Percentiles rank a stretch among this genome's conserved stretches.
Evolutionary conservation across 2,113 vertebrate genomes (phyloP).

Genomic region (Pollimyrus isidori): DNA sequence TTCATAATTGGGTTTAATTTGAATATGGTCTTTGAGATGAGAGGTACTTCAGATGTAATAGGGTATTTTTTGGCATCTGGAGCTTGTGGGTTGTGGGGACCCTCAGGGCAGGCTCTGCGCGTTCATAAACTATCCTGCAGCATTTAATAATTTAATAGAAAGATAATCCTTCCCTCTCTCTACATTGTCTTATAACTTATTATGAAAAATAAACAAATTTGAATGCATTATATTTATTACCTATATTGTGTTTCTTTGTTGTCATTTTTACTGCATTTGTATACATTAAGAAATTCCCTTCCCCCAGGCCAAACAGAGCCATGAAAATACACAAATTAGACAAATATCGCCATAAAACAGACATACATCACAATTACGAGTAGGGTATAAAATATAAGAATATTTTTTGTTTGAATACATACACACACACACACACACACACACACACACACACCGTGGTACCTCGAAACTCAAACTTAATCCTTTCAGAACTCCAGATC

Average conservation of each 20-base stretch:
- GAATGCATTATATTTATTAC: not conserved
- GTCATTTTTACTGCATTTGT: not conserved
- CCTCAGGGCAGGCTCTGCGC: conserved; percentile 15
- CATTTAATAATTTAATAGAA: not conserved
- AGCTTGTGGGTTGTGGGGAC: conserved; percentile 33
- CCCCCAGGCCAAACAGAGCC: not conserved
- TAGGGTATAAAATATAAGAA: not conserved
- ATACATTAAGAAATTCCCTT: not conserved
- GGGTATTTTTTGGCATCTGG: conserved; percentile 22
- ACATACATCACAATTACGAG: not conserved
- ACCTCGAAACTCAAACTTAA: too few relatives aligned
- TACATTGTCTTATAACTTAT: not conserved
- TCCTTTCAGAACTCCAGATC: too few relatives aligned
- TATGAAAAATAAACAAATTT: not conserved
- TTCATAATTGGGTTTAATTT: conserved; percentile 25
- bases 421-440: too few relatives aligned
- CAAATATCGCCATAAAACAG: not conserved
- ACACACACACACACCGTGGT: too few relatives aligned
- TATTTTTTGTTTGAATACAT: too few relatives aligned
- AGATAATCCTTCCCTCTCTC: not conserved
- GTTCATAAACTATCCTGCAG: not conserved
- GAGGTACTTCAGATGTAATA: conserved; percentile 25
- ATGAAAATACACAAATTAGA: not conserved
- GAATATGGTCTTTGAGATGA: conserved; percentile 29
- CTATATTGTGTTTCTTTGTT: not conserved